phyloP scores from a whole-genome alignment of 1,140 invertebrate species.

The Euura lappo region DNA sequence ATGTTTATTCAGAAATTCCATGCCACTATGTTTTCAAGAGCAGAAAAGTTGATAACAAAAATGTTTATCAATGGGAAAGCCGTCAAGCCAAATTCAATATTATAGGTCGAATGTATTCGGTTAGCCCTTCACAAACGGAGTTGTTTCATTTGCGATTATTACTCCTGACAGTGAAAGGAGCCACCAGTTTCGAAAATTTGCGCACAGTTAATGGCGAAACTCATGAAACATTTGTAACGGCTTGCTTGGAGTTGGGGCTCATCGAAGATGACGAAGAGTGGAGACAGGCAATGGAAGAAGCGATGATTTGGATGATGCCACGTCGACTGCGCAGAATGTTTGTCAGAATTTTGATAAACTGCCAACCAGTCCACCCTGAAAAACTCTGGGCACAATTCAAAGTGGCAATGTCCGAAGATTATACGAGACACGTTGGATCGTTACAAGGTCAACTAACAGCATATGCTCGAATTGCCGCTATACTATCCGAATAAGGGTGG shows the following conservation, averaged over 20 bases:
- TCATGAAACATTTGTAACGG: conserved; percentile 39
- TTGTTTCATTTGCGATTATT: conserved; percentile 45
- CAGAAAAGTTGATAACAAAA: no score
- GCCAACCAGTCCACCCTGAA: conserved; percentile 17
- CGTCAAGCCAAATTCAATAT: no score
- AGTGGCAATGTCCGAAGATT: conserved; percentile 18
- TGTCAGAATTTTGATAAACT: conserved; percentile 19
- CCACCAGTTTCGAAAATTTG: conserved; percentile 39
- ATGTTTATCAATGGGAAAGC: no score
- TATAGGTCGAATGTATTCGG: no score
- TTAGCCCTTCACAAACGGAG: no score
- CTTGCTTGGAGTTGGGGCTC: conserved; percentile 35
- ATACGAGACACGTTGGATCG: neutral
- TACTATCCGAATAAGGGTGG: conserved; percentile 15
- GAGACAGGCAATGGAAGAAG: conserved; percentile 23
- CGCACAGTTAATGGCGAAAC: conserved; percentile 40
- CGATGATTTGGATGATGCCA: conserved; percentile 23
- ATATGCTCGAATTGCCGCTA: conserved; percentile 14
- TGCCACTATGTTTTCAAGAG: no score
- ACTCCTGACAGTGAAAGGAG: conserved; percentile 40
- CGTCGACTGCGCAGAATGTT: conserved; percentile 19
- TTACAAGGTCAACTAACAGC: conserved; percentile 16
- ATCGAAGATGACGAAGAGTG: conserved; percentile 46
- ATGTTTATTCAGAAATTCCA: no score
- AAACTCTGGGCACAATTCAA: conserved; percentile 19